Evolutionary conservation across 1,140 invertebrate species (phyloP), one percentile per base, ranked within the genome.

Genomic region (Tribolium madens): DNA sequence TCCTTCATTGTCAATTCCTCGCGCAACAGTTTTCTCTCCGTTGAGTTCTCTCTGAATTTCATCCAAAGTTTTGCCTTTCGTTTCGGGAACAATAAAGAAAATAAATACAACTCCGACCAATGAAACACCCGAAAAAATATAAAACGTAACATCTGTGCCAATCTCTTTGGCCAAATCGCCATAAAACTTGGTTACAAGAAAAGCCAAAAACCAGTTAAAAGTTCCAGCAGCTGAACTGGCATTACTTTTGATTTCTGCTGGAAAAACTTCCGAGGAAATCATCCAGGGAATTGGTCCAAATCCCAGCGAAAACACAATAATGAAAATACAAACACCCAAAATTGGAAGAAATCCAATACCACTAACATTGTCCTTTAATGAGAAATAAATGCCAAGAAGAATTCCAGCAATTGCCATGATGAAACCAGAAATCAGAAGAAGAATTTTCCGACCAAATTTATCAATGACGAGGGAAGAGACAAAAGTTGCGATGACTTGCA

Each of bases 261-360:
- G 89, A 86, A 94, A 93, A 78, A 95, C 83, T 85, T 95, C 94
- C 0, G 91, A 90, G 74, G 93, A 90, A 78, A 95, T 89, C 80
- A 95, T 87, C 89, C 94, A 96, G 0, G 94, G 93, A 48, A 96
- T 91, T 0, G 94, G 93, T 0, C 94, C 94, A 79, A 93, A 93
- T 6, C 95, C 95, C 0, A 96, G 83, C 0, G 92, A 93, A 86
- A 94, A 96, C 2, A 92, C 89, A 36, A 93, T 83, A 69, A 95
- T 93, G 83, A 94, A 98, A 5, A 93, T 80, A 18, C 93, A 91
- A 0, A 97, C 83, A 70, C 91, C 91, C 0, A 89, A 78, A 0
- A 97, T 85, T 0, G 96, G 94, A 5, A 97, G 82, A 87, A 92
- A 94, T 3, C 81, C 80, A 12, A 84, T 73, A 17, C 42, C 60